Evolutionary conservation across 2,113 vertebrate genomes (phyloP), one percentile per base, ranked within the genome.

Genomic region (Heterocephalus glaber): DNA sequence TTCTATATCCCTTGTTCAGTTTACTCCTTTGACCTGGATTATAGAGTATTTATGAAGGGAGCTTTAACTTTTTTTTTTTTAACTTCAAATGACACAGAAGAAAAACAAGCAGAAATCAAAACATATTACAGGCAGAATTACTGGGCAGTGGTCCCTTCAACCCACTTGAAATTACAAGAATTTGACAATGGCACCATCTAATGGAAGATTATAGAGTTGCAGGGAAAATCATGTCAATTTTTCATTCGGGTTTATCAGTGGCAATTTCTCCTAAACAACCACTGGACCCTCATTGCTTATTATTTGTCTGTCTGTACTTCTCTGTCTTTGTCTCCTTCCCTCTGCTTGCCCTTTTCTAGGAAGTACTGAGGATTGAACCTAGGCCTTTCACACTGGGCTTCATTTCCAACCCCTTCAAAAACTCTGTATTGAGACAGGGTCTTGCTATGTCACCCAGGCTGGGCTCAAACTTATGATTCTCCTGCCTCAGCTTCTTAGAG

Each of bases 131-230:
- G 30, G 35, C 68, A 38, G 65, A 58, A 38, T 63, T 33, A 56
- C 19, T 7, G 13, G 2, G 5, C 7, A 8, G 2, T 33, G 2
- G 22, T 38, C 24, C 33, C 13, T 26, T 8, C 1, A 0, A 13
- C 3, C 1, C 44, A 1, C 82, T 58, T 49, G 26, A 49, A 95
- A 90, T 52, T 93, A 81, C 47, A 96, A 95, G 74, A 85, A 90
- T 95, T 98, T 98, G 95, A 96, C 97, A 98, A 98, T 96, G 89
- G 97, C 80, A 95, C 98, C 98, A 98, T 89, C 98, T 98, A 90
- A 90, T 96, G 98, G 98, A 95, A 86, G 26, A 79, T 26, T 47
- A 20, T 35, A 61, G 77, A 47, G 13, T 81, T 90, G 65, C 22
- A 74, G 7, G 10, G 38, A 95, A 80, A 49, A 52, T 35, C 76